Conservation (phyloP, 2,113 vertebrate species). For the Meleagris gallopavo region DNA sequence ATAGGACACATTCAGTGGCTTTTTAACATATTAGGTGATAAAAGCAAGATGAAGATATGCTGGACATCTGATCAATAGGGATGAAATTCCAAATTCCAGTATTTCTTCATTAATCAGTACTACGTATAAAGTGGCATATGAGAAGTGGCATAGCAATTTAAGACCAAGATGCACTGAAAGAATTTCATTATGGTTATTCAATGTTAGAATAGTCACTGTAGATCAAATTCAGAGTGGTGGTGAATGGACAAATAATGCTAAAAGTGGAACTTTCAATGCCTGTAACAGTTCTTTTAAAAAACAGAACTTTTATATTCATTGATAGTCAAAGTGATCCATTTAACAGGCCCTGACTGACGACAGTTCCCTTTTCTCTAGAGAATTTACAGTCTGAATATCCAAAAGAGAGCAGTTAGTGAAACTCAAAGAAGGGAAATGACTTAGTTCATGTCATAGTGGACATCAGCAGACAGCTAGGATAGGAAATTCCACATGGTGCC, state of each 20-base stretch:
- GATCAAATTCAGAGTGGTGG: neutral
- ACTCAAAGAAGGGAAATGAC: neutral
- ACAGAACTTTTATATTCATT: neutral
- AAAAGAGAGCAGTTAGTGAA: neutral
- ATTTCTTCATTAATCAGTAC: neutral
- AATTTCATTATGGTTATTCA: neutral
- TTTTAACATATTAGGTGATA: neutral
- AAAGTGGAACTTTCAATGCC: neutral
- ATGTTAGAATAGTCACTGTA: neutral
- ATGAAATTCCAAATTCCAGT: neutral
- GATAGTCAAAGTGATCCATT: neutral
- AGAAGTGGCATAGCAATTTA: neutral
- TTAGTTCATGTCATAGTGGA: neutral
- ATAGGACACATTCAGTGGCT: neutral
- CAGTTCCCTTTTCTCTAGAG: neutral
- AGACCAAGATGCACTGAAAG: neutral
- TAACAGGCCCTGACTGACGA: neutral
- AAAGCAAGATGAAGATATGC: neutral
- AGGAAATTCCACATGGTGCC: neutral
- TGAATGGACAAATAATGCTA: neutral
- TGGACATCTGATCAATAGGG: neutral
- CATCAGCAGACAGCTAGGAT: too few relatives aligned
- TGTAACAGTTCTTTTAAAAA: neutral
- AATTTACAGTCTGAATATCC: neutral
- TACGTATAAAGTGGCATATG: neutral